Evolutionary conservation across 2,888 invertebrate genomes (phyloP).

Genomic region (Lucinisca nassula): DNA sequence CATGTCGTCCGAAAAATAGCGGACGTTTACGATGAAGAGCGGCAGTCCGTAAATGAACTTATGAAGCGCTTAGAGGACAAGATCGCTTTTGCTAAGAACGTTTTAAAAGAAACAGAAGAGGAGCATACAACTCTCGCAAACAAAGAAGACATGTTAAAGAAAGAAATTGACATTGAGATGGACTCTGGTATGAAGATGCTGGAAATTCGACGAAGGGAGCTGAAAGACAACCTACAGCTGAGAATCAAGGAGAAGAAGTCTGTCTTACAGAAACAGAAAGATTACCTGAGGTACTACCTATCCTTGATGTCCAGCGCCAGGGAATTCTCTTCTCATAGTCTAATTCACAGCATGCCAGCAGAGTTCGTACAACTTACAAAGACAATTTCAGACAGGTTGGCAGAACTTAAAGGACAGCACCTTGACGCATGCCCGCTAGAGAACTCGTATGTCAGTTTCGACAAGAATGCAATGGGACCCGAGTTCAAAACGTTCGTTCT

Average conservation of each 20-base stretch:
- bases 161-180: constrained; percentile 73
- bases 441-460: constrained; percentile 72
- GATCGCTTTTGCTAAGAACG: constrained; percentile 69
- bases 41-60: constrained; percentile 63
- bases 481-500: constrained; percentile 69
- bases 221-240: constrained; percentile 68
- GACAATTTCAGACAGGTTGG: constrained; percentile 62
- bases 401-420: constrained; percentile 64
- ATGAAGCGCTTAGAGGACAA: constrained; percentile 71
- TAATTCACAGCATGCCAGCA: constrained; percentile 72
- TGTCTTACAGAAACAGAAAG: constrained; percentile 70
- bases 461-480: constrained; percentile 68
- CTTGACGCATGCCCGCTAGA: constrained; percentile 71
- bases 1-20: constrained; percentile 63
- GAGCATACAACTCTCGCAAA: constrained; percentile 60
- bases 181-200: constrained; percentile 73
- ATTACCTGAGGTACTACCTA: constrained; percentile 67
- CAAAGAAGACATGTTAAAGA: constrained; percentile 65
- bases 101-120: constrained; percentile 73
- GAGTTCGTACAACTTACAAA: constrained; percentile 70
- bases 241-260: constrained; percentile 71
- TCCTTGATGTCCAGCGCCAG: constrained; percentile 69
- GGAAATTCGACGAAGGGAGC: constrained; percentile 68
- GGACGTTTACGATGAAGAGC: constrained; percentile 71
- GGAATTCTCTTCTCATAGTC: constrained; percentile 70